phyloP scores from a whole-genome alignment of 2,888 invertebrate genomes.

The Mamestra brassicae region DNA sequence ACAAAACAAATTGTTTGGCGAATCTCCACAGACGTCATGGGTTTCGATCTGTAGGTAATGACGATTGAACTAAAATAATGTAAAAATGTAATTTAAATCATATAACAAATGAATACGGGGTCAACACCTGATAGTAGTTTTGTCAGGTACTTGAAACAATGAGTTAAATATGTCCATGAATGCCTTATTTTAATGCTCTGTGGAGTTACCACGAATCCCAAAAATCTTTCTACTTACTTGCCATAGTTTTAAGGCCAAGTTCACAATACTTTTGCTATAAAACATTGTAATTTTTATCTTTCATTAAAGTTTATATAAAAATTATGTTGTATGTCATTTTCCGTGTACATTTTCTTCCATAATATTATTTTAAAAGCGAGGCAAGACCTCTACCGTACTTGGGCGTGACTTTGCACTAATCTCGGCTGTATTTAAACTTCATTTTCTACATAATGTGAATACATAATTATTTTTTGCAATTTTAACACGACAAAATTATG shows the following conservation, averaged over 20 bases:
- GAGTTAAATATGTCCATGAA: too few species aligned
- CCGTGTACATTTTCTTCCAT: slow-evolving; percentile 26
- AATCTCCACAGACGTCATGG: too few species aligned
- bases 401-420: slow-evolving; percentile 72
- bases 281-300: slow-evolving; percentile 53
- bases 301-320: slow-evolving; percentile 59
- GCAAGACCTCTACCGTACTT: slow-evolving; percentile 37
- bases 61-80: too few species aligned
- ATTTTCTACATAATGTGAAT: slow-evolving; percentile 58
- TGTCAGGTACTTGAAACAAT: too few species aligned
- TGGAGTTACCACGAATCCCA: not conserved
- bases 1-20: too few species aligned
- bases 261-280: slow-evolving; percentile 25
- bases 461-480: slow-evolving; percentile 44
- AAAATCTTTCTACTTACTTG: too few species aligned
- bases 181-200: not conserved
- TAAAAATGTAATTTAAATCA: too few species aligned
- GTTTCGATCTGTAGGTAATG: too few species aligned
- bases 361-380: slow-evolving; percentile 57
- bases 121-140: too few species aligned
- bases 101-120: too few species aligned
- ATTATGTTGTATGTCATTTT: slow-evolving; percentile 26
- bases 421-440: slow-evolving; percentile 47
- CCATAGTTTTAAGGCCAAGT: not conserved
- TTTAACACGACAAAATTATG: slow-evolving; percentile 15